phyloP scores from a whole-genome alignment of 2,888 invertebrate species.

The Lacanobia oleracea region DNA sequence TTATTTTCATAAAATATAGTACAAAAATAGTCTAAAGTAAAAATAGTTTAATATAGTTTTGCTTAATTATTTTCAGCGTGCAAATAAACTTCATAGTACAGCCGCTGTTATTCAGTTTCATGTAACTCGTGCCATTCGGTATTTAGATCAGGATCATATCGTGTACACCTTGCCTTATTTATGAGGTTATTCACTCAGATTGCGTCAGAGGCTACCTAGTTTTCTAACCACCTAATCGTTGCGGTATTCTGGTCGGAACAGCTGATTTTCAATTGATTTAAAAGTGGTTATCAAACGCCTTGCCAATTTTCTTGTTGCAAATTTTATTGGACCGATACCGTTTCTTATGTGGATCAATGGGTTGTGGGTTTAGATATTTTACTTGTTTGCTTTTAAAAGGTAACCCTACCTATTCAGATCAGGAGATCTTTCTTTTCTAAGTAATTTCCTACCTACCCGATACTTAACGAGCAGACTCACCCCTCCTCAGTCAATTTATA shows the following conservation, averaged over 20 bases:
- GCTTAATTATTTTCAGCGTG: too few relatives aligned
- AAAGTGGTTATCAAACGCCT: not conserved
- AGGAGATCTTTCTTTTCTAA: too few relatives aligned
- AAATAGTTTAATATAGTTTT: too few relatives aligned
- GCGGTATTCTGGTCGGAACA: not conserved
- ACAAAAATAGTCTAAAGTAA: too few relatives aligned
- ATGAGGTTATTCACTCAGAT: slow-evolving; percentile 56
- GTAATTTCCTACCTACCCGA: too few relatives aligned
- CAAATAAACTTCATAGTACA: too few relatives aligned
- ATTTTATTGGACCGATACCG: not conserved
- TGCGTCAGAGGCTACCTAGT: slow-evolving; percentile 50
- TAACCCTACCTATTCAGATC: too few relatives aligned
- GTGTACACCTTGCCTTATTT: slow-evolving; percentile 49
- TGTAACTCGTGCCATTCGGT: slow-evolving; percentile 55
- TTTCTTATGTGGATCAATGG: not conserved
- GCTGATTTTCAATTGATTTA: not conserved
- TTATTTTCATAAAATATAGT: too few relatives aligned
- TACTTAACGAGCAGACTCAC: too few relatives aligned
- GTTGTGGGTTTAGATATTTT: too few relatives aligned
- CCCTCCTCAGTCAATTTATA: too few relatives aligned
- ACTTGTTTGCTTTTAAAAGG: too few relatives aligned
- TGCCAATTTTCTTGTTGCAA: not conserved
- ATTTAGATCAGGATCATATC: slow-evolving; percentile 57
- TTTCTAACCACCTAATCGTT: slow-evolving; percentile 1
- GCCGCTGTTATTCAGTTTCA: slow-evolving; percentile 3